Base-by-base conservation (phyloP, 2,888 invertebrate species). In the Gymnocheta viridis region DNA sequence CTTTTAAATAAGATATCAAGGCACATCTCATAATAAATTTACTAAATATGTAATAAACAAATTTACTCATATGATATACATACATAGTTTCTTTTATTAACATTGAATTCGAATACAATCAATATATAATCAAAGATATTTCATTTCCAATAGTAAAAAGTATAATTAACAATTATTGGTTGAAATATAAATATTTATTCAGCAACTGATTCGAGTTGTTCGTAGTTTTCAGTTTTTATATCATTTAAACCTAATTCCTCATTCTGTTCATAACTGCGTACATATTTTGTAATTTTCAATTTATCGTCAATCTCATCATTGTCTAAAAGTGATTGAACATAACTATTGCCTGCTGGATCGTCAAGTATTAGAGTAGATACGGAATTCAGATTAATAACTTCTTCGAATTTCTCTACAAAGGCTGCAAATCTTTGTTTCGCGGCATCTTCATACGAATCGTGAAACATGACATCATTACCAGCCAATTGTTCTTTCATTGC, bases 321-420 rank as follows among this genome's bases (percentile, higher is more conserved):
- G 19, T 96, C 96, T 44, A 76, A 84, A 1, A 97, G 91, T 89
- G 96, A 97, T 94, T 98, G 97, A 54, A 99, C 94, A 90, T 98
- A 99, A 86, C 98, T 98, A 92, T 99, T 99, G 0, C 99, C 99
- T 9, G 99, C 97, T 1, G 99, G 98, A 93, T 99, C 99, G 91
- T 99, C 98, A 85, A 99, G 92, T 3, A 99, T 91, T 2, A 99
- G 86, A 0, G 98, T 98, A 0, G 96, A 93, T 4, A 6, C 19
- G 1, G 32, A 19, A 7, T 72, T 38, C 3, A 79, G 32, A 27
- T 72, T 49, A 22, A 97, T 90, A 12, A 97, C 94, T 70, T 94
- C 92, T 56, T 96, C 94, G 73, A 98, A 92, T 86, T 95, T 93
- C 0, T 91, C 89, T 19, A 96, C 91, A 91, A 98, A 96, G 88